Evolutionary conservation across 1,140 invertebrate species (phyloP).

Genomic region (Leptonema lineaticorne): DNA sequence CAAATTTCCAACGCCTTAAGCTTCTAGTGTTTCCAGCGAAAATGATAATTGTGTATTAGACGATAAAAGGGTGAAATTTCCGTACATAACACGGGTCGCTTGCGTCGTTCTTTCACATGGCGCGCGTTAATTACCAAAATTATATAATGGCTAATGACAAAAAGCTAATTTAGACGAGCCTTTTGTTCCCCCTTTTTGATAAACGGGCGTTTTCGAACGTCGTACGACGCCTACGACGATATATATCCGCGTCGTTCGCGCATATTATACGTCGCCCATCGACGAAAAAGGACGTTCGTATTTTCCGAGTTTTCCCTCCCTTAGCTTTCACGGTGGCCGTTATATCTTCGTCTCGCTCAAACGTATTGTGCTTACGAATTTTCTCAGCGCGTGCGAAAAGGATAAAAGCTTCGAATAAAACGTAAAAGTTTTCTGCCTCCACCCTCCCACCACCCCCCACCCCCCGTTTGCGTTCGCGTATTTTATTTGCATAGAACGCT

Average conservation of each 20-base stretch:
- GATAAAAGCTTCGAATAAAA: slow-evolving; percentile 9
- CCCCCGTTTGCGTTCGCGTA: no score
- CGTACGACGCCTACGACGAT: background rate
- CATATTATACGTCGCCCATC: background rate
- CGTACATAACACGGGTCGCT: slow-evolving; percentile 3
- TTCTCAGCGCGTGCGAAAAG: slow-evolving; percentile 1
- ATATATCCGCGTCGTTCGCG: background rate
- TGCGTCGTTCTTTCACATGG: slow-evolving; percentile 8
- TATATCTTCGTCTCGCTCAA: slow-evolving; percentile 4
- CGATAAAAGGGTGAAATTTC: slow-evolving; percentile 10
- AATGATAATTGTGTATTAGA: background rate
- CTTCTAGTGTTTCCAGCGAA: background rate
- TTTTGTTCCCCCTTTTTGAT: slow-evolving; percentile 41
- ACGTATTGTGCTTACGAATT: background rate
- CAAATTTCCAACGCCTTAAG: slow-evolving; percentile 37
- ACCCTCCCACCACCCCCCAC: no score
- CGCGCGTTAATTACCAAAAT: slow-evolving; percentile 41
- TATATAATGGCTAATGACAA: slow-evolving; percentile 44
- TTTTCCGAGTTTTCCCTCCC: background rate
- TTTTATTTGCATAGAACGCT: slow-evolving; percentile 24
- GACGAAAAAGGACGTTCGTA: background rate
- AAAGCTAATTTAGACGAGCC: slow-evolving; percentile 43
- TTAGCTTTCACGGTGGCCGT: background rate
- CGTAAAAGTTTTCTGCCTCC: slow-evolving; percentile 18
- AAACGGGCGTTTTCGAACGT: slow-evolving; percentile 20